A percentile compares a stretch with the other conserved stretches of the same genome.
Evolutionary conservation across 53 echinoderm and acorn worm species (phyloP).

Genomic region (Crossaster papposus): DNA sequence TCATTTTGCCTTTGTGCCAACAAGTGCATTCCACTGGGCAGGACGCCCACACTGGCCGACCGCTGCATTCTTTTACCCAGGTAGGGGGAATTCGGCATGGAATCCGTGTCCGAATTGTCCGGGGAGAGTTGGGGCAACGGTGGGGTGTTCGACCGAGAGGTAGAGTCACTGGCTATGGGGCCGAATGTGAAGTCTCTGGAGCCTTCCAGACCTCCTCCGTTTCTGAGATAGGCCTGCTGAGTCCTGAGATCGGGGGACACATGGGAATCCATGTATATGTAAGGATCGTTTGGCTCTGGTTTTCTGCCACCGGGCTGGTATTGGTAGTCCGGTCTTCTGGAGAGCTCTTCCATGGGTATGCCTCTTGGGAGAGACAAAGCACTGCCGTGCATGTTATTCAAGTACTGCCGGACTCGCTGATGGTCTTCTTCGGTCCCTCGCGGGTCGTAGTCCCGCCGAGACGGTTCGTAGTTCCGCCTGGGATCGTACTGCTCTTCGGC

Average conservation of each 20-base stretch:
- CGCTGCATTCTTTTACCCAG: slow-evolving; percentile 54
- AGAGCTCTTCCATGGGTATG: slow-evolving; percentile 39
- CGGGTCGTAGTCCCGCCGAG: slow-evolving; percentile 31
- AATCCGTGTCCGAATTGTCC: slow-evolving; percentile 74
- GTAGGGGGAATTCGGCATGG: slow-evolving; percentile 62
- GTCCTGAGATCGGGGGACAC: not conserved
- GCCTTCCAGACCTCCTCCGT: slow-evolving; percentile 34
- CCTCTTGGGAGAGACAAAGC: slow-evolving; percentile 1
- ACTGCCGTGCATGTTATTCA: slow-evolving; percentile 23
- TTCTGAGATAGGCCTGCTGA: slow-evolving; percentile 36
- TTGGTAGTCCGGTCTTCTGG: slow-evolving; percentile 26
- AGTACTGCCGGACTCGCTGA: slow-evolving; percentile 53
- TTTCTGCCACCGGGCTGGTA: slow-evolving; percentile 1
- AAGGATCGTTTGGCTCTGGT: slow-evolving; percentile 14
- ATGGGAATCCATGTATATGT: slow-evolving; percentile 41
- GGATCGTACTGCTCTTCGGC: slow-evolving; percentile 27
- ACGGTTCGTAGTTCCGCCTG: slow-evolving; percentile 43
- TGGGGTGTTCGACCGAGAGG: slow-evolving; percentile 90
- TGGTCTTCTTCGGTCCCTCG: slow-evolving; percentile 30
- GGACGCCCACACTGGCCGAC: slow-evolving; percentile 43
- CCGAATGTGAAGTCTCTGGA: slow-evolving; percentile 59
- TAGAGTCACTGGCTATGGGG: slow-evolving; percentile 76
- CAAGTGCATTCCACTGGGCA: slow-evolving; percentile 25
- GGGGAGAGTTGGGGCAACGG: slow-evolving; percentile 88
- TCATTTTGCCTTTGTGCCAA: not conserved